A percentile compares a stretch with the other conserved stretches of the same genome.
These are phyloP conservation scores for Erebia palarica DNA, from an alignment of 2,888 invertebrate species.

Conservation along the genomic window DNA sequence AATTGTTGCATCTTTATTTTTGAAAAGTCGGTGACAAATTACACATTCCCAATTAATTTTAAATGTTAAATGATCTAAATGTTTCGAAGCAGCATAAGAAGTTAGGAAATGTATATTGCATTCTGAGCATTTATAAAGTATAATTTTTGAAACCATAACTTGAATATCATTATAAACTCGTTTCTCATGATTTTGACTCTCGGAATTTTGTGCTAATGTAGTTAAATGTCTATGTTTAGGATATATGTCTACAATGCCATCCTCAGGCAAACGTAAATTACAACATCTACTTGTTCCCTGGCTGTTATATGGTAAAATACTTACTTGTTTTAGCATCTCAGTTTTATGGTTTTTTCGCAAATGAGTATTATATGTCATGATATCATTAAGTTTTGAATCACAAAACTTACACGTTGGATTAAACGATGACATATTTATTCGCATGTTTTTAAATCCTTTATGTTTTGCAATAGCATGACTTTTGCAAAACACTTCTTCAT, in stretches of 20 bases:
- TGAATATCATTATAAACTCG: conserved; percentile 4
- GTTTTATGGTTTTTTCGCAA: conserved; percentile 41
- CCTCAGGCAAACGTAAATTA: neutral
- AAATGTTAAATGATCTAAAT: conserved; percentile 55
- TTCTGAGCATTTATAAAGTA: conserved; percentile 60
- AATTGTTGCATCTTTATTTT: conserved; percentile 53
- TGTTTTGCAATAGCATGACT: conserved; percentile 34
- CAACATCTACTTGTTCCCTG: neutral
- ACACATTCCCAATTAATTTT: conserved; percentile 61
- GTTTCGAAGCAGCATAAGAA: conserved; percentile 51
- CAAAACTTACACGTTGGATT: conserved; percentile 54
- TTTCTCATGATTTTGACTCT: neutral
- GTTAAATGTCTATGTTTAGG: neutral
- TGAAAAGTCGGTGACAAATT: conserved; percentile 56
- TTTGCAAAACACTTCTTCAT: conserved; percentile 27
- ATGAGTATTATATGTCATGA: conserved; percentile 46
- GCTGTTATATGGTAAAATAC: neutral
- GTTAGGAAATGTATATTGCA: conserved; percentile 64
- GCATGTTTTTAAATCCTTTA: conserved; percentile 24
- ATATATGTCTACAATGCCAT: neutral
- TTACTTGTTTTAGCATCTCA: conserved; percentile 17
- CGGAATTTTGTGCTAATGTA: neutral
- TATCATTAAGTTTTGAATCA: conserved; percentile 38
- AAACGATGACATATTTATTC: conserved; percentile 46
- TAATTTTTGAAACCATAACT: conserved; percentile 44